Evolutionary conservation across 2,797 vertebrate genomes (phyloP).

Genomic region (Syndactyla subalaris): DNA sequence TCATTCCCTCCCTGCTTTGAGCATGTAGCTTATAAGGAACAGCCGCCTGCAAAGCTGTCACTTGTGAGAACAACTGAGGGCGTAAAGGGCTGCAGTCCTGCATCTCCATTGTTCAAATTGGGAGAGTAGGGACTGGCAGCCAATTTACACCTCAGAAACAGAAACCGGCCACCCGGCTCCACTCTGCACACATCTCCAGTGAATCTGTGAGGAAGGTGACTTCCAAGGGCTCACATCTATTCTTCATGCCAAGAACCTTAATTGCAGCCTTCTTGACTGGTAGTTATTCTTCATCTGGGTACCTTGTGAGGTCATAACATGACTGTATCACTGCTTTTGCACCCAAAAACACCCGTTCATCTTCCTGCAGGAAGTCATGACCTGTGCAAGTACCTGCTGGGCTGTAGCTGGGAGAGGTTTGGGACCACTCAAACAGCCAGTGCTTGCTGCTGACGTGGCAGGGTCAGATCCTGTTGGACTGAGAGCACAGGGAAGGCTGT

Average conservation of each 20-base stretch:
- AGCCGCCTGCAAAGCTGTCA: neutral
- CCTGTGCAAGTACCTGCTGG: neutral
- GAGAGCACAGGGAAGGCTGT: accelerated
- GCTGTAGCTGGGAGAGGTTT: neutral
- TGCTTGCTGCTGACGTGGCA: neutral
- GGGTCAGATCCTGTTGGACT: neutral
- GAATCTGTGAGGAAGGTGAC: neutral
- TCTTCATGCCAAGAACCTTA: neutral
- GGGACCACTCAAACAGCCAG: neutral
- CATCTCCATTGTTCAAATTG: accelerated
- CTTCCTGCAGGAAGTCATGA: neutral
- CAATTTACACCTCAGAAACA: neutral
- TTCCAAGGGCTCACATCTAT: neutral
- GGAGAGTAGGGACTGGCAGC: accelerated
- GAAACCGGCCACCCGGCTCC: neutral
- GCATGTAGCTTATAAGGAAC: neutral
- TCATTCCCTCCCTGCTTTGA: neutral
- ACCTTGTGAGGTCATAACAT: neutral
- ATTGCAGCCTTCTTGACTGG: neutral
- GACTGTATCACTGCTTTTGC: neutral
- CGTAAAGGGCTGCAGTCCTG: neutral
- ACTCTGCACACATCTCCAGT: accelerated
- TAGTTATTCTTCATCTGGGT: neutral
- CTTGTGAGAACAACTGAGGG: accelerated
- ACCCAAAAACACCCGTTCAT: accelerated